Evolutionary conservation across 2,797 vertebrate species (phyloP).

Genomic region (Eulemur coronatus): DNA sequence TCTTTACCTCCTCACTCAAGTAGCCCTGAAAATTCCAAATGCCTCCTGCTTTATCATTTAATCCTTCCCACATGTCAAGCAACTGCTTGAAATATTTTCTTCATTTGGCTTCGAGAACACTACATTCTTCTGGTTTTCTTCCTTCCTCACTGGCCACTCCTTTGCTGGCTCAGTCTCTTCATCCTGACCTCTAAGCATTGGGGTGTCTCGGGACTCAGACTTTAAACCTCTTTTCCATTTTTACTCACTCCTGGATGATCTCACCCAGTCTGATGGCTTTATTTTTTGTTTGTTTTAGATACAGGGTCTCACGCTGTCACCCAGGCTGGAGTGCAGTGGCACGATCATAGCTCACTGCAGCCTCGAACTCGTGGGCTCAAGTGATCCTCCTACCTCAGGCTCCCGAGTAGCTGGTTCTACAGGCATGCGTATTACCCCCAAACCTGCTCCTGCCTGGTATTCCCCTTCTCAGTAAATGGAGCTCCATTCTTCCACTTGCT

Average conservation of each 20-base stretch:
- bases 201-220: neutral
- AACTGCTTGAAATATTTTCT: neutral
- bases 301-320: too few relatives aligned
- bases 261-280: neutral
- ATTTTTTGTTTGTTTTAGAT: too few relatives aligned
- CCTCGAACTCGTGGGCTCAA: too few relatives aligned
- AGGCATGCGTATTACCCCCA: neutral
- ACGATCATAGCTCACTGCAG: too few relatives aligned
- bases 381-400: too few relatives aligned
- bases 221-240: neutral
- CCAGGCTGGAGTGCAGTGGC: too few relatives aligned
- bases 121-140: neutral
- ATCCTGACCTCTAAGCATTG: neutral
- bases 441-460: neutral
- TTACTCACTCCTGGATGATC: neutral
- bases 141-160: neutral
- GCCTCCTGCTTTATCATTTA: neutral
- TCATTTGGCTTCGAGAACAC: neutral
- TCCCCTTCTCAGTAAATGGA: neutral
- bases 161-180: neutral
- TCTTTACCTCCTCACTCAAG: neutral
- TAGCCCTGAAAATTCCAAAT: neutral
- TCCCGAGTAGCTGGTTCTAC: too few relatives aligned
- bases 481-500: neutral
- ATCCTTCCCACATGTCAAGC: neutral